Percentiles rank a stretch among this genome's conserved stretches.
Evolutionary conservation across 1,140 invertebrate species (phyloP).

Genomic region (Drosophila subpulchrella): DNA sequence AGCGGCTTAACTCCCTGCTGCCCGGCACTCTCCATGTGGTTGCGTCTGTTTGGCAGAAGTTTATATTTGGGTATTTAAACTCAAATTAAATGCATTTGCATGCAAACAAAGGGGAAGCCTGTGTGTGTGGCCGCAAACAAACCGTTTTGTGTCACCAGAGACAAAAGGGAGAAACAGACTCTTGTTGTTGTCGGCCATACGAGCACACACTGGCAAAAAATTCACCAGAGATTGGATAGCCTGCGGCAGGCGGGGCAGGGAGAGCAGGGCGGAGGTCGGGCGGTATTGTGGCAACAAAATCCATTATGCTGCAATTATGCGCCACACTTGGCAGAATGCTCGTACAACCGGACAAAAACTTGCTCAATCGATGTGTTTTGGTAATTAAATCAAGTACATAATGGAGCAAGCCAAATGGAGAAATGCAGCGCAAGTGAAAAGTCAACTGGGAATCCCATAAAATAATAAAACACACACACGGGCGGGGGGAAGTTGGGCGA

Average conservation of each 20-base stretch:
- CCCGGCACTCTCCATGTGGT: constrained; percentile 41
- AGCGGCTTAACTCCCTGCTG: constrained; percentile 49
- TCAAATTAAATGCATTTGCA: constrained; percentile 82
- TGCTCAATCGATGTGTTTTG: constrained; percentile 75
- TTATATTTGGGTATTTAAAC: constrained; percentile 83
- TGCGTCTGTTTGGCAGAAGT: constrained; percentile 77
- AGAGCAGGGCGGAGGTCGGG: background rate
- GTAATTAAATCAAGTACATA: constrained; percentile 79
- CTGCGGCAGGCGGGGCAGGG: background rate
- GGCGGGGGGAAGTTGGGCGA: constrained; percentile 17
- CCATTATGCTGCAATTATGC: constrained; percentile 83
- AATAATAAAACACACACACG: constrained; percentile 58
- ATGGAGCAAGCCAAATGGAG: constrained; percentile 35
- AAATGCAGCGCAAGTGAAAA: constrained; percentile 72
- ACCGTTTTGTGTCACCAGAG: constrained; percentile 73
- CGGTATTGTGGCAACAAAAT: constrained; percentile 68
- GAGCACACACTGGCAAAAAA: constrained; percentile 39
- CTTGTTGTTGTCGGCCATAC: constrained; percentile 4
- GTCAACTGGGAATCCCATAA: constrained; percentile 75
- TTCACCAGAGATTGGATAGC: constrained; percentile 32
- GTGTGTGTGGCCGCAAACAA: constrained; percentile 63
- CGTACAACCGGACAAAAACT: constrained; percentile 30
- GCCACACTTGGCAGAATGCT: constrained; percentile 56
- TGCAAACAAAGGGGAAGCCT: constrained; percentile 66
- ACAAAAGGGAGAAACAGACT: constrained; percentile 33